Evolutionary conservation across 2,888 invertebrate species (phyloP).

Genomic region (Pollenia amentaria): DNA sequence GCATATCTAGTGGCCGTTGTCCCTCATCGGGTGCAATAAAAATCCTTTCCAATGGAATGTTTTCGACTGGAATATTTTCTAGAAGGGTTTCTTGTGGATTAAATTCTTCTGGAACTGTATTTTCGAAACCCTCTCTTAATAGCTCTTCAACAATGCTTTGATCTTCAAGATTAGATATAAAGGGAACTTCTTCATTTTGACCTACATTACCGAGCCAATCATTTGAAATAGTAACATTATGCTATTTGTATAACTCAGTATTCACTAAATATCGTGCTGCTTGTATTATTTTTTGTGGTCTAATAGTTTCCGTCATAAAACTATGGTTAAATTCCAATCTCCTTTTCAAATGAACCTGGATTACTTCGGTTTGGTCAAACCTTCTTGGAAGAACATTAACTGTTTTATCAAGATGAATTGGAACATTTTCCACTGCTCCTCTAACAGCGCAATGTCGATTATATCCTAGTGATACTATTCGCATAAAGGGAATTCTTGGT

Average conservation of each 20-base stretch:
- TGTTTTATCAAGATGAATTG: background rate
- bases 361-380: constrained; percentile 48
- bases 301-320: constrained; percentile 59
- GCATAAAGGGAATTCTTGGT: constrained; percentile 35
- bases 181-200: constrained; percentile 36
- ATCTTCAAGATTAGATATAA: constrained; percentile 54
- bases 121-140: background rate
- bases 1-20: constrained; percentile 44
- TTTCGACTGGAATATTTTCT: constrained; percentile 64
- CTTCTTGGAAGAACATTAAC: constrained; percentile 48
- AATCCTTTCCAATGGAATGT: constrained; percentile 46
- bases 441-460: background rate
- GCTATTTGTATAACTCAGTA: constrained; percentile 52
- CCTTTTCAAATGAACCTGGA: constrained; percentile 11
- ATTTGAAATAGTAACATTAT: constrained; percentile 42
- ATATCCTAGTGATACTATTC: constrained; percentile 36
- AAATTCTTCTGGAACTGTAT: constrained; percentile 10
- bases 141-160: constrained; percentile 3
- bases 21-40: constrained; percentile 70
- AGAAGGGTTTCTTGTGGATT: constrained; percentile 66
- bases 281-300: constrained; percentile 43
- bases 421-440: background rate
- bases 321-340: constrained; percentile 42
- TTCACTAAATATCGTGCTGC: constrained; percentile 42
- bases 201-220: constrained; percentile 37